Evolutionary conservation across 2,113 vertebrate species (phyloP), one percentile per base, ranked within the genome.

Genomic region (Stegostoma tigrinum): DNA sequence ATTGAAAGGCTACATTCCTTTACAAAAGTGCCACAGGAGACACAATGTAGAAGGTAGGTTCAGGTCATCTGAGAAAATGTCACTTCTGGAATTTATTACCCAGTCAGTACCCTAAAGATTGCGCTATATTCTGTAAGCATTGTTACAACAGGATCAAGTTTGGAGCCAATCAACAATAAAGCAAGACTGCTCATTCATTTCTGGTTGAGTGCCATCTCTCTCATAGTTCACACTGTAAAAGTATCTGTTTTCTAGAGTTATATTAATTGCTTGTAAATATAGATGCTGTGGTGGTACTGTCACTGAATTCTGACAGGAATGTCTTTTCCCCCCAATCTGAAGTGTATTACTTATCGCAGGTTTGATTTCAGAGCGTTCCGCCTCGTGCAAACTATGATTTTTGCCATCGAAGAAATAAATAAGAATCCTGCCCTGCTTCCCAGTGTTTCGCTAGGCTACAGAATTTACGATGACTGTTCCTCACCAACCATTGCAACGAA

Each of bases 331-430:
- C 52, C 3, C 52, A 61, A 5, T 14, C 87, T 90, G 52, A 90
- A 61, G 30, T 34, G 3, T 34, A 42, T 95, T 95, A 67, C 68
- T 38, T 96, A 38, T 94, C 64, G 19, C 96, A 97, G 97, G 21
- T 97, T 97, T 83, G 96, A 97, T 95, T 95, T 97, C 87, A 89
- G 95, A 89, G 96, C 96, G 5, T 97, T 97, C 89, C 96, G 96
- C 72, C 97, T 96, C 97, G 96, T 97, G 52, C 96, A 96, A 96
- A 96, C 96, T 0, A 96, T 96, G 96, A 96, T 96, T 75, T 97
- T 97, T 93, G 94, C 96, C 55, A 96, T 97, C 95, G 96, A 97
- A 95, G 96, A 97, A 97, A 97, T 97, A 38, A 97, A 97, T 95
- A 96, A 94, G 80, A 96, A 96, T 80, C 91, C 96, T 72, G 42